These are phyloP conservation scores for Rhinophrynus dorsalis DNA, from an alignment of 2,797 vertebrate genomes.

Conservation along the genomic window DNA sequence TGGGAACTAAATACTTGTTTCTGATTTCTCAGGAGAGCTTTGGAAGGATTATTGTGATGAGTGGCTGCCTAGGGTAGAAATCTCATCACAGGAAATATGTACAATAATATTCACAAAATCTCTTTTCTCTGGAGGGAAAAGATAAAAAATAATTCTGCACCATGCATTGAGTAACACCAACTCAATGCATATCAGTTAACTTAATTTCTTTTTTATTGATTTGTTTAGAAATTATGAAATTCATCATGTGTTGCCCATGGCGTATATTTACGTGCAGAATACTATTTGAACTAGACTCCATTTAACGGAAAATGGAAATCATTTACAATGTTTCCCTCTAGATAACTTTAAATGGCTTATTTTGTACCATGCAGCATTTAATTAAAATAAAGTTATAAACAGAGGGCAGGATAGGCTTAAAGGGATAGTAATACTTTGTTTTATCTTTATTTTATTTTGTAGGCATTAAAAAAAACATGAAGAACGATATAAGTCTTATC, in stretches of 20 bases:
- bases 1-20: neutral
- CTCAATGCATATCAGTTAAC: neutral
- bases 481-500: too few relatives aligned
- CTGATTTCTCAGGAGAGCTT: neutral
- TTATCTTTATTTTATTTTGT: too few relatives aligned
- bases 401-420: too few relatives aligned
- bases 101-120: neutral
- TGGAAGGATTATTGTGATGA: neutral
- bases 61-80: neutral
- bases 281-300: too few relatives aligned
- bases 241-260: neutral
- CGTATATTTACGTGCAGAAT: neutral
- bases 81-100: slow-evolving; percentile 1
- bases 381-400: too few relatives aligned
- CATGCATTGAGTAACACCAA: neutral
- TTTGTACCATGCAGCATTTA: too few relatives aligned
- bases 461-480: too few relatives aligned
- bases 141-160: neutral
- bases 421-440: too few relatives aligned
- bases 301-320: too few relatives aligned
- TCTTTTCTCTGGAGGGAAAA: neutral
- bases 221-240: slow-evolving; percentile 11
- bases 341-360: too few relatives aligned
- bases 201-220: slow-evolving; percentile 11
- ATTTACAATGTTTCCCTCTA: too few relatives aligned